A percentile compares a stretch with the other conserved stretches of the same genome.
Conservation (phyloP, 2,113 vertebrate genomes). For the Chloebia gouldiae region DNA sequence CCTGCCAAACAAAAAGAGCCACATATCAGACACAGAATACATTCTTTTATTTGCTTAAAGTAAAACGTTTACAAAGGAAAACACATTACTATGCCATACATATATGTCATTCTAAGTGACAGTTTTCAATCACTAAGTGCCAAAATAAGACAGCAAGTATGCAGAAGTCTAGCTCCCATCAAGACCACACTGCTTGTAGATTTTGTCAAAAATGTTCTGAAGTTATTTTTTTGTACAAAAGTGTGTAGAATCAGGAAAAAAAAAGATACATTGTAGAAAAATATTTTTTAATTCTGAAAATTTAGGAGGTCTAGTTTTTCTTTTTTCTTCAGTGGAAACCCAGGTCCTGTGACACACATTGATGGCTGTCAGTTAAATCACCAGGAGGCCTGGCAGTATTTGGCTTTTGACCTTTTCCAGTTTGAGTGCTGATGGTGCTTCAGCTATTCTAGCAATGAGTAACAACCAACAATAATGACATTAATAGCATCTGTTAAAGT, state of each 20-base stretch:
- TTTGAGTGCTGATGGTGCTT: background rate
- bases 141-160: background rate
- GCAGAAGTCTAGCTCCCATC: background rate
- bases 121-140: background rate
- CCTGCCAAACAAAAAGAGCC: constrained; percentile 71
- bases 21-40: background rate
- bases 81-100: background rate
- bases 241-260: background rate
- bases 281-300: background rate
- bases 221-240: background rate
- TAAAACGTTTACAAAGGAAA: background rate
- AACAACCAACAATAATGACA: background rate
- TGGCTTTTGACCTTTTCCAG: background rate
- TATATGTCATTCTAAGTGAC: background rate
- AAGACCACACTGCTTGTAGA: background rate
- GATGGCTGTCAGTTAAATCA: background rate
- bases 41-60: background rate
- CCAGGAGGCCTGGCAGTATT: background rate
- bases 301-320: background rate
- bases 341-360: background rate
- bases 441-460: background rate
- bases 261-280: background rate
- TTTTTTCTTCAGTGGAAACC: background rate
- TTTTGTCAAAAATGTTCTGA: background rate
- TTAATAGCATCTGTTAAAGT: background rate